Evolutionary conservation across 2,888 invertebrate species (phyloP), one percentile per base, ranked within the genome.

Genomic region (Agonopterix alstromeriana): DNA sequence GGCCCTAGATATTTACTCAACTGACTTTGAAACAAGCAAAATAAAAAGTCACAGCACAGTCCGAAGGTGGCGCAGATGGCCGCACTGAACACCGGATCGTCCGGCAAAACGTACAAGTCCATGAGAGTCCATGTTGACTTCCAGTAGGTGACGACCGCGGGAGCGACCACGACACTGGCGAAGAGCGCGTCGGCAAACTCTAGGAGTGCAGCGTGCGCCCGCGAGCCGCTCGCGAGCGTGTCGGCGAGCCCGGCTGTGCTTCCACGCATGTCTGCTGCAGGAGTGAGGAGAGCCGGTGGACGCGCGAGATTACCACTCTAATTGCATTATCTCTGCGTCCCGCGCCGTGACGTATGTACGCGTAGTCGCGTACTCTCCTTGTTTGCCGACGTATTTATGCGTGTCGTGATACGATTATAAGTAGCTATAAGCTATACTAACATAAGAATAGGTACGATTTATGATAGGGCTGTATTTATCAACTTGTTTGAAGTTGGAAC

Each of bases 81-180:
- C 11, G 93, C 92, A 63, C 95, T 95, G 43, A 89, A 63, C 3
- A 91, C 80, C 4, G 81, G 77, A 51, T 91, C 77, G 0, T 89
- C 82, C 0, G 95, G 93, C 58, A 92, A 91, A 49, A 96, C 90
- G 74, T 94, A 92, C 47, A 92, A 72, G 69, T 93, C 94, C 90
- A 95, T 92, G 46, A 96, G 89, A 43, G 91, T 91, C 96, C 96
- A 97, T 44, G 95, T 94, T 56, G 95, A 94, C 55, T 96, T 91
- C 97, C 97, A 96, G 78, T 95, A 96, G 54, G 93, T 92, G 50
- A 97, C 95, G 45, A 96, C 95, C 49, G 93, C 92, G 9, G 96
- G 96, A 1, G 94, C 94, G 11, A 95, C 92, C 36, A 96, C 89
- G 9, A 91, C 69, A 57, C 93, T 91, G 47, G 95, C 93, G 73